Conservation (phyloP, 1,140 invertebrate genomes). For the Drosophila varians region DNA sequence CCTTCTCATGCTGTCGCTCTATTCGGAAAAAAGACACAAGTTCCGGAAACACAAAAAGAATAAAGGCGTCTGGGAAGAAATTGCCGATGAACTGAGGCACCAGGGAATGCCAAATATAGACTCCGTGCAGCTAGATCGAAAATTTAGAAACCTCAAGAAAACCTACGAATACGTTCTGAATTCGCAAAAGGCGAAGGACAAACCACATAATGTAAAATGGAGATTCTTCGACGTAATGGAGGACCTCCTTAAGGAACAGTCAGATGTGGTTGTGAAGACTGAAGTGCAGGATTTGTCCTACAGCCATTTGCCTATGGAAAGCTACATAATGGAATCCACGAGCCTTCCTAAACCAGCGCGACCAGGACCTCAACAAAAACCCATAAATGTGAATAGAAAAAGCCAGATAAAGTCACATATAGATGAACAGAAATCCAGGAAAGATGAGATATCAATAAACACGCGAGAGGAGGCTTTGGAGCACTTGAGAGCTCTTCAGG, state of each 20-base stretch:
- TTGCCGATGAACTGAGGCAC: background rate
- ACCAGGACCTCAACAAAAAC: background rate
- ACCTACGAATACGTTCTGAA: conserved; percentile 15
- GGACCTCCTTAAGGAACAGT: conserved; percentile 1
- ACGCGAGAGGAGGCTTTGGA: conserved; percentile 40
- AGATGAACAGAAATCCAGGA: background rate
- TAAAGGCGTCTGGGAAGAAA: conserved; percentile 21
- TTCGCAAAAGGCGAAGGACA: background rate
- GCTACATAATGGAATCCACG: background rate
- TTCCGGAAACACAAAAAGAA: conserved; percentile 13
- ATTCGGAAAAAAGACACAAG: background rate
- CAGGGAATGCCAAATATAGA: conserved; percentile 19
- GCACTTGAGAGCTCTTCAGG: conserved; percentile 54
- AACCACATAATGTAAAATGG: conserved; percentile 9
- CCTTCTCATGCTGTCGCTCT: background rate
- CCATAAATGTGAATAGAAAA: background rate
- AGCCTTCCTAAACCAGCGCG: background rate
- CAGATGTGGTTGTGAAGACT: background rate
- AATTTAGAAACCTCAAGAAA: conserved; percentile 34
- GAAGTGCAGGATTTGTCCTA: background rate
- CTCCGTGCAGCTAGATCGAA: conserved; percentile 17
- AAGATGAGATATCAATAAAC: conserved; percentile 17
- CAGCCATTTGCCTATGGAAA: background rate
- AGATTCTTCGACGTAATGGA: conserved; percentile 19
- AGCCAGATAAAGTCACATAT: background rate